Conservation (phyloP, 1,140 invertebrate genomes). For the Sipha flava region DNA sequence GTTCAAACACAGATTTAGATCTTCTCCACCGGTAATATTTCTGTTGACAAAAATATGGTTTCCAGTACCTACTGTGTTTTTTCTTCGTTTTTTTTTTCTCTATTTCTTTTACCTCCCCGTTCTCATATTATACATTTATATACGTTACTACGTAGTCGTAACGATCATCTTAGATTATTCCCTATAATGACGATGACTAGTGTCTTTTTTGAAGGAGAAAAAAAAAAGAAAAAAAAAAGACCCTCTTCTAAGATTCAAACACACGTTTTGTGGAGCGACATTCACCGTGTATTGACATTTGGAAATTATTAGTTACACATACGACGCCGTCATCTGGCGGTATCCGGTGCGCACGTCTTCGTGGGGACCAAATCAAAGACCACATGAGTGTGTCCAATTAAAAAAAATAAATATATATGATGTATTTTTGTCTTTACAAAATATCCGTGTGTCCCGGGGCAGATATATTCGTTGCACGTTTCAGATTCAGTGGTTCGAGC, state of each 20-base stretch:
- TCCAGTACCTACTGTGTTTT: no score
- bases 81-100: no score
- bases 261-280: slow-evolving; percentile 15
- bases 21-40: background rate
- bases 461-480: background rate
- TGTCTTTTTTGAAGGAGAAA: slow-evolving; percentile 7
- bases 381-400: slow-evolving; percentile 32
- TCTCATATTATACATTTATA: background rate
- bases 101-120: background rate
- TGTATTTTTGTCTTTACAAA: slow-evolving; percentile 13
- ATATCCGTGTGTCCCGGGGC: background rate
- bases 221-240: slow-evolving; percentile 21
- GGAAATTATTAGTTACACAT: slow-evolving; percentile 33
- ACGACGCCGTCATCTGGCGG: slow-evolving; percentile 20
- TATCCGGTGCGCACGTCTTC: slow-evolving; percentile 23
- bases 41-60: slow-evolving; percentile 16
- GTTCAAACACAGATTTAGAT: background rate
- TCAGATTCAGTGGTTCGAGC: background rate
- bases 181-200: slow-evolving; percentile 22
- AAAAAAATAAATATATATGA: slow-evolving; percentile 16
- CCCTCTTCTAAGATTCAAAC: slow-evolving; percentile 22
- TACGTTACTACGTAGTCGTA: background rate
- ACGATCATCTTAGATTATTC: slow-evolving; percentile 28
- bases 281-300: slow-evolving; percentile 28
- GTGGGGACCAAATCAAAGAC: slow-evolving; percentile 32